Evolutionary conservation across 2,113 vertebrate genomes (phyloP).

Genomic region (Clarias gariepinus): DNA sequence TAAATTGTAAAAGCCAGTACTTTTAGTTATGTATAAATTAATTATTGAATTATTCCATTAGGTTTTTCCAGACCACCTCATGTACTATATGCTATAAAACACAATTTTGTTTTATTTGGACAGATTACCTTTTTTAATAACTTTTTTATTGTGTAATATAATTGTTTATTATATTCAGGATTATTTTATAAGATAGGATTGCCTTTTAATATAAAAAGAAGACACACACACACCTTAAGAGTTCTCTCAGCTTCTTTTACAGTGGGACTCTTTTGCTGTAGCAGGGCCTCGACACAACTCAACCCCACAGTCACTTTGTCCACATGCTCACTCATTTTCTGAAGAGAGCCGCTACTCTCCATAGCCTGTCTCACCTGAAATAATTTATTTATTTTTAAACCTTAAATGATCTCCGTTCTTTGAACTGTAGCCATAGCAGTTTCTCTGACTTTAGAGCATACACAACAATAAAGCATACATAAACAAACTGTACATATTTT

Average conservation of each 20-base stretch:
- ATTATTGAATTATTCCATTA: too few species aligned
- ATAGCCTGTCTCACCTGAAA: constrained; percentile 68
- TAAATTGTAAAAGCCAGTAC: neutral
- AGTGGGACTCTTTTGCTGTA: constrained; percentile 79
- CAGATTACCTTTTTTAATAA: too few species aligned
- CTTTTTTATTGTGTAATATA: too few species aligned
- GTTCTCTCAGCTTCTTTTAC: constrained; percentile 78
- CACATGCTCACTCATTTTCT: constrained; percentile 72
- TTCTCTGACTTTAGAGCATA: neutral
- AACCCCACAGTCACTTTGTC: constrained; percentile 76
- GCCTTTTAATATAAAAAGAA: neutral
- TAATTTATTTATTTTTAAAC: too few species aligned
- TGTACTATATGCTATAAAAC: too few species aligned
- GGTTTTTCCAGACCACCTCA: too few species aligned
- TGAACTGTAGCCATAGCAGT: neutral
- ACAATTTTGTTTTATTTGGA: too few species aligned
- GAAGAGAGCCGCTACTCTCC: constrained; percentile 69
- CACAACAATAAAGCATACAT: neutral
- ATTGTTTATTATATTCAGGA: too few species aligned
- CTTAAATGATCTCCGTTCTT: constrained; percentile 52
- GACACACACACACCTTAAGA: constrained; percentile 78
- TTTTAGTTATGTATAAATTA: too few species aligned
- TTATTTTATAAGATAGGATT: neutral
- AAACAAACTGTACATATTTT: neutral
- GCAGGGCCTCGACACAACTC: constrained; percentile 73